These are phyloP conservation scores for Aphis gossypii DNA, from an alignment of 1,140 invertebrate genomes.

Conservation along the genomic window DNA sequence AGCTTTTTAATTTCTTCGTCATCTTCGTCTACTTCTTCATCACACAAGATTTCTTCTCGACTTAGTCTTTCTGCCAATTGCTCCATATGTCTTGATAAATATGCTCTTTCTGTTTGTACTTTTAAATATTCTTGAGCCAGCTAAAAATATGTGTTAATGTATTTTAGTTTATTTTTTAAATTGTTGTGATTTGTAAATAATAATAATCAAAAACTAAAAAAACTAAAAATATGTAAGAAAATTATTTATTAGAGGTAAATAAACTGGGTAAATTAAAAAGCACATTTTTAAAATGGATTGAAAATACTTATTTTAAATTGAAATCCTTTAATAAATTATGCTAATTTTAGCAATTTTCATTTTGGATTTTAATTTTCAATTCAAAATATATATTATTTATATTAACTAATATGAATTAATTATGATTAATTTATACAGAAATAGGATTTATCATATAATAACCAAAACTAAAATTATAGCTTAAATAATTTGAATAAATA, in stretches of 20 bases:
- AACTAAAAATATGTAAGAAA: not conserved
- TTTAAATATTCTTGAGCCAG: conserved; percentile 67
- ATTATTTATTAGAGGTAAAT: not conserved
- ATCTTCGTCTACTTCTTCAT: conserved; percentile 70
- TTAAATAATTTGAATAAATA: not conserved
- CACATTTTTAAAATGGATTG: too few relatives aligned
- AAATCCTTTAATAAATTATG: not conserved
- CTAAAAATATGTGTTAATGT: conserved; percentile 65
- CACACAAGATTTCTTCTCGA: conserved; percentile 64
- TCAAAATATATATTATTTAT: not conserved
- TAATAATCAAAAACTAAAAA: not conserved
- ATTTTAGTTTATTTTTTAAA: not conserved
- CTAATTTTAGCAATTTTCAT: not conserved
- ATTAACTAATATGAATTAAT: not conserved
- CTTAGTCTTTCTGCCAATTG: conserved; percentile 73
- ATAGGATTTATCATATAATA: not conserved
- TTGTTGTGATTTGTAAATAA: not conserved
- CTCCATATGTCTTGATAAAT: conserved; percentile 74
- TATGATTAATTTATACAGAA: not conserved
- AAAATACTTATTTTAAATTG: not conserved
- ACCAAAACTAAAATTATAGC: not conserved
- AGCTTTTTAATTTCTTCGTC: conserved; percentile 68
- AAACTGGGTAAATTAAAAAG: not conserved
- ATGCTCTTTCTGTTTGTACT: conserved; percentile 78
- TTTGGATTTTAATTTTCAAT: not conserved